Base-by-base conservation (phyloP, 2,113 vertebrate species). In the Microcebus griseorufus region DNA sequence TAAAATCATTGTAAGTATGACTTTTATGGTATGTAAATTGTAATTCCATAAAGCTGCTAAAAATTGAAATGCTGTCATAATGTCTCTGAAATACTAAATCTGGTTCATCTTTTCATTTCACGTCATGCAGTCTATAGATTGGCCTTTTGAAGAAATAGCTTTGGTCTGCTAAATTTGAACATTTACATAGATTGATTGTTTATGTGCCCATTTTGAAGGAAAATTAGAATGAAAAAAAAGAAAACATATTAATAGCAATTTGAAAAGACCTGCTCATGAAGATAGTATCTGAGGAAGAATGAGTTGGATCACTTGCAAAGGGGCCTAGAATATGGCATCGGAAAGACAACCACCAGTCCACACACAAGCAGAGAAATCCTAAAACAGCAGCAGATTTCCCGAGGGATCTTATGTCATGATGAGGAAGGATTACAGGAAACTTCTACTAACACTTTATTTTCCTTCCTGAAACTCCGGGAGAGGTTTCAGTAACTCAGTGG, bases 371-470 rank as follows among this genome's bases (percentile, higher is more conserved):
- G 97, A 94, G 93, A 97, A 98, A 98, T 91, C 96, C 93, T 93
- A 90, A 97, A 98, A 97, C 96, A 97, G 97, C 94, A 98, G 97
- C 97, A 97, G 94, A 90, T 95, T 93, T 98, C 98, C 97, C 98
- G 78, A 97, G 98, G 98, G 99, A 98, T 98, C 86, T 73, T 89
- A 79, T 98, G 98, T 98, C 98, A 99, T 89, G 96, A 94, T 97
- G 96, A 98, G 98, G 90, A 98, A 98, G 97, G 98, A 98, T 99
- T 98, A 98, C 98, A 99, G 98, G 98, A 99, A 99, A 98, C 98
- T 88, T 97, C 97, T 81, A 98, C 96, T 97, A 98, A 98, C 97
- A 97, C 98, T 98, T 98, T 99, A 98, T 99, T 99, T 98, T 98
- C 97, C 98, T 99, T 99, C 98, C 98, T 97, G 93, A 58, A 97